phyloP scores from a whole-genome alignment of 2,888 invertebrate genomes.

The Melanchra persicariae region DNA sequence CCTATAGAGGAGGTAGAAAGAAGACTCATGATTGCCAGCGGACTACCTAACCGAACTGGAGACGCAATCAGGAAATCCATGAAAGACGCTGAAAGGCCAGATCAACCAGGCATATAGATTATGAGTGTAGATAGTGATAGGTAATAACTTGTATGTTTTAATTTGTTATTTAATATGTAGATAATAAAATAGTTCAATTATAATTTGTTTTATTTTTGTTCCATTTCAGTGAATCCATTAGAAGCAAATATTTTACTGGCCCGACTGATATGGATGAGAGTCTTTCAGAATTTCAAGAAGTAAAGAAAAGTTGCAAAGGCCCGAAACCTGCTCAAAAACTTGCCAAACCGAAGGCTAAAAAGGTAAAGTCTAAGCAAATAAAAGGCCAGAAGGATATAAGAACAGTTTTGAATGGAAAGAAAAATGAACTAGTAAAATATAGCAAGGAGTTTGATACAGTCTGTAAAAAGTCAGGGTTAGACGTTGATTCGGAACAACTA shows the following conservation, averaged over 20 bases:
- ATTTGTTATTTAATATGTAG: constrained; percentile 47
- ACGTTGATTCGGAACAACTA: constrained; percentile 92
- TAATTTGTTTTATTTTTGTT: constrained; percentile 79
- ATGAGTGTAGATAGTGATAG: constrained; percentile 77
- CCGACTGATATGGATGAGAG: constrained; percentile 84
- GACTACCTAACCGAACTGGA: constrained; percentile 75
- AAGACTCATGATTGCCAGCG: constrained; percentile 81
- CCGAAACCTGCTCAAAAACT: constrained; percentile 73
- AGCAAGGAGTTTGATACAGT: constrained; percentile 84
- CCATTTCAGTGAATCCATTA: constrained; percentile 69
- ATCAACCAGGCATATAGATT: constrained; percentile 78
- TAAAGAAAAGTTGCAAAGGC: constrained; percentile 74
- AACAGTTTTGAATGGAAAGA: constrained; percentile 78
- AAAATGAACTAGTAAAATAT: constrained; percentile 82
- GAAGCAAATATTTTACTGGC: constrained; percentile 82
- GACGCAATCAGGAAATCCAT: constrained; percentile 73
- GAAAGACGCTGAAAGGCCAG: constrained; percentile 75
- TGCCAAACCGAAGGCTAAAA: constrained; percentile 69
- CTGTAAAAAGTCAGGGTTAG: constrained; percentile 84
- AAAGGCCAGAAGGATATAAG: constrained; percentile 85
- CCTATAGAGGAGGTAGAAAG: constrained; percentile 86
- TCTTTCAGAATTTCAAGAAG: constrained; percentile 82
- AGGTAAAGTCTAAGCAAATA: constrained; percentile 71
- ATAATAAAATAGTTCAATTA: constrained; percentile 56
- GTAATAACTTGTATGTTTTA: constrained; percentile 67